phyloP scores from a whole-genome alignment of 2,888 invertebrate species.

The Exephanes ischioxanthus region DNA sequence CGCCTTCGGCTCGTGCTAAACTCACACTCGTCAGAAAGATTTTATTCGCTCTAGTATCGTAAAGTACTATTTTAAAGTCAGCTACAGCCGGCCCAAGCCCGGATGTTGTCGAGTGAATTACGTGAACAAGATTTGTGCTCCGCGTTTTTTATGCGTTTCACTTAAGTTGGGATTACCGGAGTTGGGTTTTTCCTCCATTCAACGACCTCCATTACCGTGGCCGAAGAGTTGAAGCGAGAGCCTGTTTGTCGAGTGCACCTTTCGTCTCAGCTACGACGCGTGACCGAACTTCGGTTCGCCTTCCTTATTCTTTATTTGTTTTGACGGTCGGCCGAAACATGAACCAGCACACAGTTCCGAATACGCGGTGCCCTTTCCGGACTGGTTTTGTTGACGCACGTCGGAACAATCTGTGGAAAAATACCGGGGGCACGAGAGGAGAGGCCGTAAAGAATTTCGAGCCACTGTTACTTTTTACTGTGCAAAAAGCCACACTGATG shows the following conservation, averaged over 20 bases:
- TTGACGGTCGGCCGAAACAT: not conserved
- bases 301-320: constrained; percentile 8
- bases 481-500: not conserved
- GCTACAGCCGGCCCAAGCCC: no score
- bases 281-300: not conserved
- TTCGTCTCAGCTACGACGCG: constrained; percentile 10
- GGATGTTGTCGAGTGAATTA: no score
- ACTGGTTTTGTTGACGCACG: constrained; percentile 7
- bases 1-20: no score
- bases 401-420: constrained; percentile 41
- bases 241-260: not conserved
- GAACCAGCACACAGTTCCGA: not conserved
- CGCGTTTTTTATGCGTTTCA: no score
- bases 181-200: constrained; percentile 28
- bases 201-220: constrained; percentile 1
- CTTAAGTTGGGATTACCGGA: constrained; percentile 36
- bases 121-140: no score
- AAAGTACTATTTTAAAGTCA: no score
- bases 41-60: no score
- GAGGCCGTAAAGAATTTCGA: constrained; percentile 20
- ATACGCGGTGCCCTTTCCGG: not conserved
- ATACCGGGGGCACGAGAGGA: not conserved
- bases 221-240: not conserved
- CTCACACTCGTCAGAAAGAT: no score
- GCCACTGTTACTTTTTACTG: not conserved